Base-by-base conservation (phyloP, 2,113 vertebrate genomes). In the Trinectes maculatus region DNA sequence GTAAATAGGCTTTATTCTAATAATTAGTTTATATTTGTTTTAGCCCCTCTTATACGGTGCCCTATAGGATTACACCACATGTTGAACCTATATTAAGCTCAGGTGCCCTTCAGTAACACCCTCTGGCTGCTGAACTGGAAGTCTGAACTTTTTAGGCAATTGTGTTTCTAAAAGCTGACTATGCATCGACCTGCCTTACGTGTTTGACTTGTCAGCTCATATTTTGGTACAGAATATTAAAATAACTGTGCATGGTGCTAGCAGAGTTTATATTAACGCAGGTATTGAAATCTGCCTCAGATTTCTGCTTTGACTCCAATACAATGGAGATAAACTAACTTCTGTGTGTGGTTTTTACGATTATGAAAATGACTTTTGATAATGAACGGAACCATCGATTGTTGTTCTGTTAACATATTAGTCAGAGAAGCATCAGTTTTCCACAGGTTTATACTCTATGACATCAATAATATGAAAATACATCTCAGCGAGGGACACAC, bases 1-100 rank as follows among this genome's bases (percentile, higher is more conserved):
- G 85, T 87, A 85, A 85, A 89, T 89, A 84, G 1, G 9, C 44
- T 77, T 72, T 44, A 46, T 57, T 42, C 18, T 48, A 66, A 44
- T 74, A 19, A 51, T 74, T 43, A 46, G 19, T 74, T 65, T 51
- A n/a, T 71, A 59, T 73, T 54, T 61, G 44, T 69, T 59, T 69
- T 59, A 75, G 19, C 52, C 42, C 12, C 4, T 65, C 46, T 9
- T 58, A 42, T 52, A 70, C 36, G 87, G 85, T 86, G 86, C 77
- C 21, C 18, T 86, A 80, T 29, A 55, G 67, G 65, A 74, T 74
- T 4, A 40, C 54, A 21, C 49, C 28, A 49, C 48, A 42, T 42
- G 56, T 56, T 64, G 54, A 64, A 58, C 31, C 34, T 22, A 66
- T 43, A n/a, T 67, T 55, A 39, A 71, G 46, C 65, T 83, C 77